Base-by-base conservation (phyloP, 2,797 vertebrate genomes). In the Haliaeetus vocifer region DNA sequence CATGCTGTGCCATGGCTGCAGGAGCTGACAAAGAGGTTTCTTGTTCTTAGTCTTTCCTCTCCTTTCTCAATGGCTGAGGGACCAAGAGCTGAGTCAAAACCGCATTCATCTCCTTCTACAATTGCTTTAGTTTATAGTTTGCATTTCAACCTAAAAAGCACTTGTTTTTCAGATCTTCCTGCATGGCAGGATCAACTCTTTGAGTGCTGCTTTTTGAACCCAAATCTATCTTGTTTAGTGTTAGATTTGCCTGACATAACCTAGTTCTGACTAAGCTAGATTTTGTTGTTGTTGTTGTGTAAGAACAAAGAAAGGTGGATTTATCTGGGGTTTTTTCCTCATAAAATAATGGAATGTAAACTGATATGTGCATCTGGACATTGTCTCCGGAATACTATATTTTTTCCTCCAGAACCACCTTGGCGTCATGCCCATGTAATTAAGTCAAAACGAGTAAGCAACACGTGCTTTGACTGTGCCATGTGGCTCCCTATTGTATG, bases 371-470 rank as follows among this genome's bases (percentile, higher is more conserved):
- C 37, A 62, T 88, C 66, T 86, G 79, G 92, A 85, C 79, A 40
- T 59, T 42, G 80, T 88, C 79, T 89, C 74, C 50, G 37, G 55
- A 23, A 31, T 88, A 88, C 86, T 85, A 2, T 82, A 40, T 70
- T 56, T 75, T 86, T 90, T 62, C 55, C 85, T 94, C 86, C 40
- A 45, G 80, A 94, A n/a, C 73, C 61, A 50, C 45, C 42, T 56
- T 94, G 85, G 97, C 92, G 1, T 71, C 62, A 11, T 94, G 88
- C 92, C 97, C 90, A 58, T 73, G 90, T 92, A 92, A 95, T 97
- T 97, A 97, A 94, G 89, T 95, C 79, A 63, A 81, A 90, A 86
- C 35, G 55, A 96, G 84, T 90, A 65, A 89, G 94, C 92, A 85
- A 89, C 86, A 85, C 94, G 87, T 95, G 81, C 94, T 89, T 52